A percentile compares a stretch with the other conserved stretches of the same genome.
These are phyloP conservation scores for Apostichopus leukothele DNA, from an alignment of 53 echinoderm and acorn worm genomes.

Conservation along the genomic window DNA sequence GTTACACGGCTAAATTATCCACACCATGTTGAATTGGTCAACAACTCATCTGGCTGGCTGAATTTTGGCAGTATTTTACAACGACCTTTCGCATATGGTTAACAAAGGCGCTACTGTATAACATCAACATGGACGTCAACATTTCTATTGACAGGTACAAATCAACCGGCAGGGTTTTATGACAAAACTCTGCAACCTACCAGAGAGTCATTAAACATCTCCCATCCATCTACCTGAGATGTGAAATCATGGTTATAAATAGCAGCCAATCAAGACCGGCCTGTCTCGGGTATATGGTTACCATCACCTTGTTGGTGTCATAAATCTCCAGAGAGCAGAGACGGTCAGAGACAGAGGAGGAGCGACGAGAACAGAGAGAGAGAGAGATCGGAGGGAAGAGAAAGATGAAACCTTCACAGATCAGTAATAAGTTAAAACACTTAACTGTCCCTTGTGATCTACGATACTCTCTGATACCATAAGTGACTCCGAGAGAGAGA, in stretches of 20 bases:
- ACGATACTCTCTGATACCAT: neutral
- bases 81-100: no score
- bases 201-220: neutral
- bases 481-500: neutral
- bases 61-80: no score
- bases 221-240: neutral
- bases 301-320: neutral
- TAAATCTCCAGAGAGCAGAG: neutral
- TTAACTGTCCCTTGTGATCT: constrained; percentile 18
- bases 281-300: neutral
- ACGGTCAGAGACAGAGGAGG: neutral
- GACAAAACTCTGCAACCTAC: neutral
- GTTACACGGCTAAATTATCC: no score
- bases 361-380: neutral
- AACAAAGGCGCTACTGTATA: no score
- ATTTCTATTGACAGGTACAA: no score
- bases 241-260: constrained; percentile 16
- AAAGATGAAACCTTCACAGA: neutral
- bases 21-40: no score
- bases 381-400: neutral
- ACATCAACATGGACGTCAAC: no score
- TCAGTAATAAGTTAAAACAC: neutral
- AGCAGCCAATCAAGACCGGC: constrained; percentile 21
- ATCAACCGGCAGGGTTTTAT: neutral
- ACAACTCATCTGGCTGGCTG: no score